A percentile compares a stretch with the other conserved stretches of the same genome.
Evolutionary conservation across 1,140 invertebrate species (phyloP).

Genomic region (Aphaenogaster floridana): DNA sequence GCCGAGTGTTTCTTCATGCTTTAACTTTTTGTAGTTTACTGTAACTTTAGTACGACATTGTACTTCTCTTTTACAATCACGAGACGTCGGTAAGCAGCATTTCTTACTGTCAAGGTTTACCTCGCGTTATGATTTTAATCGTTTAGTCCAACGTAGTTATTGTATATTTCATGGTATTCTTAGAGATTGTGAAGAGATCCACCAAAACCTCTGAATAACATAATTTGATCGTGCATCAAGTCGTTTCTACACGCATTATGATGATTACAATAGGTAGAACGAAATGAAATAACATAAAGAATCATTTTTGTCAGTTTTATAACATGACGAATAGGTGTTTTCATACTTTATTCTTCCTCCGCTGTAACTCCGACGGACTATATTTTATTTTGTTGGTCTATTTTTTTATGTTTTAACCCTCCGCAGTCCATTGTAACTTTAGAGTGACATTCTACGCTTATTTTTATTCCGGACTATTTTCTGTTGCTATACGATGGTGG

Average conservation of each 20-base stretch:
- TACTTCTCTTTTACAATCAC: constrained; percentile 24
- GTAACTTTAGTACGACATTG: constrained; percentile 38
- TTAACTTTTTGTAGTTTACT: constrained; percentile 49
- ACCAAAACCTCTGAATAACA: neutral
- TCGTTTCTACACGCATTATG: neutral
- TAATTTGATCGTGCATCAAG: neutral
- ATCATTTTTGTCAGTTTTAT: constrained; percentile 30
- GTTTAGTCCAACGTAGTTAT: neutral
- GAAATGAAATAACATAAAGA: constrained; percentile 14
- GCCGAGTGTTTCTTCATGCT: constrained; percentile 41
- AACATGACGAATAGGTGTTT: constrained; percentile 32
- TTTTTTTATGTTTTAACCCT: constrained; percentile 37
- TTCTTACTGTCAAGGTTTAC: neutral
- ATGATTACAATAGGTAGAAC: constrained; percentile 10
- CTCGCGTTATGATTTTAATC: constrained; percentile 19
- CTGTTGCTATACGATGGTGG: constrained; percentile 6
- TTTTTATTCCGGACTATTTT: constrained; percentile 58
- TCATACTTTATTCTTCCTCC: constrained; percentile 40
- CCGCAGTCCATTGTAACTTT: constrained; percentile 51
- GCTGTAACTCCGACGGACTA: constrained; percentile 22
- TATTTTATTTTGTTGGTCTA: constrained; percentile 47
- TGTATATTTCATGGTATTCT: neutral
- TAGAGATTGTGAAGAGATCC: neutral
- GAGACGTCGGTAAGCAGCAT: neutral
- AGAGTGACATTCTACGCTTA: constrained; percentile 56